phyloP scores from a whole-genome alignment of 2,888 invertebrate genomes.

The Drosophila quasianomalipes region DNA sequence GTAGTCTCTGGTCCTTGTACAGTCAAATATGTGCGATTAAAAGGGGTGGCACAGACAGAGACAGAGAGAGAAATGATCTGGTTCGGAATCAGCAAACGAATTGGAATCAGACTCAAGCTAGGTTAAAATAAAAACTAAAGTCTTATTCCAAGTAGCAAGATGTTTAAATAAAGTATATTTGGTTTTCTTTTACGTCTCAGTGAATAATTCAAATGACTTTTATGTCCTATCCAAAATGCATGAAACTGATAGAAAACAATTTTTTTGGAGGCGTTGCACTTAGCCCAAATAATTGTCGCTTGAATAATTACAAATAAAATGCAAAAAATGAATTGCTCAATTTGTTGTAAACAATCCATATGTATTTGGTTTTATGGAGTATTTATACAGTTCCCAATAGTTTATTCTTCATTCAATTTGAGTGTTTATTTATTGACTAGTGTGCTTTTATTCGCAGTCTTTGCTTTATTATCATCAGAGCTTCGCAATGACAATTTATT shows the following conservation, averaged over 20 bases:
- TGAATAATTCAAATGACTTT: not conserved
- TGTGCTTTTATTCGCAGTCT: slow-evolving; percentile 19
- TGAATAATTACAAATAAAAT: not conserved
- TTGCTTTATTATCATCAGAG: slow-evolving; percentile 38
- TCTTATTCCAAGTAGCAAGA: not conserved
- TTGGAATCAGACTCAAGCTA: slow-evolving; percentile 27
- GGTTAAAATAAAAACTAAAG: not conserved
- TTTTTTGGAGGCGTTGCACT: not conserved
- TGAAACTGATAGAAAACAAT: not conserved
- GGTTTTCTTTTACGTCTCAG: not conserved
- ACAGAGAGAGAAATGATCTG: slow-evolving; percentile 34
- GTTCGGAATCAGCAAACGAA: slow-evolving; percentile 14
- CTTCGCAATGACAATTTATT: slow-evolving; percentile 65
- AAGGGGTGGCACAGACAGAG: slow-evolving; percentile 38
- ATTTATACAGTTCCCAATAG: not conserved
- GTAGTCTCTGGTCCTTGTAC: slow-evolving; percentile 30
- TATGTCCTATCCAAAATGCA: not conserved
- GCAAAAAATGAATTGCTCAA: not conserved
- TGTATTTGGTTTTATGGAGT: not conserved
- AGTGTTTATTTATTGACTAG: slow-evolving; percentile 40
- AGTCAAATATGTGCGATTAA: not conserved
- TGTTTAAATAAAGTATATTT: not conserved
- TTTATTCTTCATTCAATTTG: slow-evolving; percentile 6
- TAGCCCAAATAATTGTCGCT: not conserved
- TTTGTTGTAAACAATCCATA: not conserved